A percentile compares a stretch with the other conserved stretches of the same genome.
These are phyloP conservation scores for Malurus melanocephalus DNA, from an alignment of 2,113 vertebrate genomes.

Conservation along the genomic window DNA sequence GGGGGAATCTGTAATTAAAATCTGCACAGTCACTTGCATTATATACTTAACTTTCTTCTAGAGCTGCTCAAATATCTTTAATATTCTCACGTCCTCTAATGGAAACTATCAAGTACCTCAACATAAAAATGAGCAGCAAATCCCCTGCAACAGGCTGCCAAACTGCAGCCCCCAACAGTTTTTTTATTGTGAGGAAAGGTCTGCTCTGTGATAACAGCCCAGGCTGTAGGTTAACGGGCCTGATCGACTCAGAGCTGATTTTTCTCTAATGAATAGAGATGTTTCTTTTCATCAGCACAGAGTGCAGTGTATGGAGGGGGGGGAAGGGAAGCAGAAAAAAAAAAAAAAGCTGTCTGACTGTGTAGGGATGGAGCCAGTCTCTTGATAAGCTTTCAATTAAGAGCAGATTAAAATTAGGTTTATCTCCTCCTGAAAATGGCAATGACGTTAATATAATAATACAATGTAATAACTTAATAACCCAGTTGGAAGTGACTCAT, in stretches of 20 bases:
- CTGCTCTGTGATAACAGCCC: conserved; percentile 8
- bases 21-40: conserved; percentile 54
- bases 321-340: not conserved
- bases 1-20: conserved; percentile 72
- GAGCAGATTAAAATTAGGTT: conserved; percentile 66
- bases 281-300: conserved; percentile 50
- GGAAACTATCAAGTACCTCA: conserved; percentile 25
- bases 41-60: conserved; percentile 50
- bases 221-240: conserved; percentile 42
- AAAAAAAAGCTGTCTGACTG: not conserved
- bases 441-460: conserved; percentile 60
- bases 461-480: conserved; percentile 67
- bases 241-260: conserved; percentile 21
- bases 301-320: not conserved
- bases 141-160: not conserved
- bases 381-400: conserved; percentile 68
- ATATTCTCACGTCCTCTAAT: conserved; percentile 44
- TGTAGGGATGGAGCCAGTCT: conserved; percentile 17
- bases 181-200: conserved; percentile 20
- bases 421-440: conserved; percentile 64
- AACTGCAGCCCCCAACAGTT: not conserved
- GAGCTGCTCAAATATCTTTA: conserved; percentile 38
- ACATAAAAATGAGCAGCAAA: not conserved
- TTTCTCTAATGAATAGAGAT: conserved; percentile 57
- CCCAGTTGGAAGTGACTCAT: conserved; percentile 51